Conservation (phyloP, 2,888 invertebrate genomes). For the Sturmia bella region DNA sequence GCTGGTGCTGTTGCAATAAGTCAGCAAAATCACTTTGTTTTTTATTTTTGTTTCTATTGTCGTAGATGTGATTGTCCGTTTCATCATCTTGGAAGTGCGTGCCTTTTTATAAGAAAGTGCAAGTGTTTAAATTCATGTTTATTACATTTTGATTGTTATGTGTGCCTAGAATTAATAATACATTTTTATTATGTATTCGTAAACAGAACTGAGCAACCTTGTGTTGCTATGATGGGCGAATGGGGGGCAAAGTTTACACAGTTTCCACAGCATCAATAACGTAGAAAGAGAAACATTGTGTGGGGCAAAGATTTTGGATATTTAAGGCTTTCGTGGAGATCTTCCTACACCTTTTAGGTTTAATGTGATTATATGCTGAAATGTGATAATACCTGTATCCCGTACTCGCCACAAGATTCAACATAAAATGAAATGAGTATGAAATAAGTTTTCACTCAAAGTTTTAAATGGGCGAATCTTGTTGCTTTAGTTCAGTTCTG, state of each 20-base stretch:
- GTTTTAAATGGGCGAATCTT: no score
- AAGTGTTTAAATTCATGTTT: slow-evolving; percentile 67
- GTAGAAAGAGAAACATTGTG: no score
- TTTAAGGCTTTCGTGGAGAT: no score
- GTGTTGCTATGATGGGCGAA: not conserved
- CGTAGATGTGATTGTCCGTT: slow-evolving; percentile 42
- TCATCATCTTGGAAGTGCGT: slow-evolving; percentile 42
- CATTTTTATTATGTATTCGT: slow-evolving; percentile 4
- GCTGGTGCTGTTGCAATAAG: slow-evolving; percentile 22
- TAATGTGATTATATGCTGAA: no score
- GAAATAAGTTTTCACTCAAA: no score
- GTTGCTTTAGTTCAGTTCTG: no score
- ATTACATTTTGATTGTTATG: slow-evolving; percentile 60
- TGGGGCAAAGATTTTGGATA: no score
- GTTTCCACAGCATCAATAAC: no score
- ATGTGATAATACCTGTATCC: no score
- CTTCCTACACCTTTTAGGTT: no score
- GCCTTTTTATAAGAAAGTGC: slow-evolving; percentile 58
- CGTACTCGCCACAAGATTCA: no score
- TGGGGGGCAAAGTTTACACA: not conserved
- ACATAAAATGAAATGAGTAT: no score
- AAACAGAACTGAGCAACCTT: slow-evolving; percentile 29
- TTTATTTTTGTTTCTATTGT: not conserved
- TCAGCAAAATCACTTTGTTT: slow-evolving; percentile 41
- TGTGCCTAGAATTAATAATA: slow-evolving; percentile 63